Base-by-base conservation (phyloP, 1,140 invertebrate genomes). In the Meloidogyne chitwoodi region DNA sequence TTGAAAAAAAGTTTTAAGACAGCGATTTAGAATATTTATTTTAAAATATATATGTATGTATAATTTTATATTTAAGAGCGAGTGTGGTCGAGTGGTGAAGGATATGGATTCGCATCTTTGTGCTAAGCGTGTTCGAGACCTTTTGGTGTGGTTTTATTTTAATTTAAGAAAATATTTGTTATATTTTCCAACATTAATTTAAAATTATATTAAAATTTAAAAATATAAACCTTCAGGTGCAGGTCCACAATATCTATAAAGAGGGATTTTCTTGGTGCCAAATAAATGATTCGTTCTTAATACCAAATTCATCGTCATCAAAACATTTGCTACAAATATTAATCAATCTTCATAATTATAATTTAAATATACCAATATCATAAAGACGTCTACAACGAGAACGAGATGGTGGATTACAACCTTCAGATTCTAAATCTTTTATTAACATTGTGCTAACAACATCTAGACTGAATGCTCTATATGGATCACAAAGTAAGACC, bases 261-360 rank as follows among this genome's bases (percentile, higher is more conserved):
- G 81, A 12, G 84, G 84, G 63, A 86, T 86, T 63, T 87, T 86
- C 68, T 86, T 86, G 6, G 84, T 86, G 24, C 84, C 84, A 64
- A 86, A 86, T 1, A 86, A 77, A 62, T 85, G 84, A 63, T 86
- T 85, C 1, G 79, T 83, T 69, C 86, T 86, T 61, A 83, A 81
- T 70, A 86, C 86, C 3, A 86, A 74, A 14, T 78, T 79, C 72
- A 86, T 82, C 16, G 84, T 84, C 2, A 86, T 84, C 24, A 86
- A 69, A 6, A 86, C 84, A 65, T 86, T 86, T 34, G 84, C 48
- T 56, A n/a, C n/a, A 56, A 56, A 56, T 5, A n/a, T 41, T 41
- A 1, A 12, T 41, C 14, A 12, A 41, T 11, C 14, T 41, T 11
- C 11, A 12, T 11, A 11, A 41, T 41, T 4, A 41, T 12, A 41